phyloP scores from a whole-genome alignment of 2,113 vertebrate species.

The Rhynchopsitta pachyrhyncha region DNA sequence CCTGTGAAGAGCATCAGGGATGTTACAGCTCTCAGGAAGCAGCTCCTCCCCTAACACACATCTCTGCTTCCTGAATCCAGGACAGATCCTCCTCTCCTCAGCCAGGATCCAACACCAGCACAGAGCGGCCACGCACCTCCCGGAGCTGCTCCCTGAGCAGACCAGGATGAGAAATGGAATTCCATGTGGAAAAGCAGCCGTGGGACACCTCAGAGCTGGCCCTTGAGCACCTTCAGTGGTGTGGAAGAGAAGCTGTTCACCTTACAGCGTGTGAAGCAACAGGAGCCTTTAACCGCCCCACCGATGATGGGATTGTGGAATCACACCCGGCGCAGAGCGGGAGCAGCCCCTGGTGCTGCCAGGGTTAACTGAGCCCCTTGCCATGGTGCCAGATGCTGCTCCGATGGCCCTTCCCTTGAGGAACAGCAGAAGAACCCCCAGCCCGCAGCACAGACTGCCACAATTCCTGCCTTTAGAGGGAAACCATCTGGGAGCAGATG shows the following conservation, averaged over 20 bases:
- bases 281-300: not conserved
- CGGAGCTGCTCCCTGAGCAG: fast-evolving
- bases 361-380: not conserved
- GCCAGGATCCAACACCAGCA: not conserved
- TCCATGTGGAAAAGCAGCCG: not conserved
- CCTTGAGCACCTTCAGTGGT: fast-evolving
- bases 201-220: not conserved
- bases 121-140: no score
- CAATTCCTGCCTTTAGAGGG: not conserved
- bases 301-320: fast-evolving
- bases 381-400: not conserved
- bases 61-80: not conserved
- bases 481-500: not conserved
- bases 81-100: not conserved
- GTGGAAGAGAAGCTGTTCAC: not conserved
- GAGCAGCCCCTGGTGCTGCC: not conserved
- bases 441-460: not conserved
- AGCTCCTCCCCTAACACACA: not conserved
- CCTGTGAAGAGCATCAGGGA: not conserved
- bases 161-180: not conserved
- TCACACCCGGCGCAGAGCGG: fast-evolving
- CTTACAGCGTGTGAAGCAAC: not conserved
- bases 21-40: not conserved
- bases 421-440: fast-evolving
- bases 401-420: not conserved